Base-by-base conservation (phyloP, 2,113 vertebrate species). In the Hippocampus guttulatus region DNA sequence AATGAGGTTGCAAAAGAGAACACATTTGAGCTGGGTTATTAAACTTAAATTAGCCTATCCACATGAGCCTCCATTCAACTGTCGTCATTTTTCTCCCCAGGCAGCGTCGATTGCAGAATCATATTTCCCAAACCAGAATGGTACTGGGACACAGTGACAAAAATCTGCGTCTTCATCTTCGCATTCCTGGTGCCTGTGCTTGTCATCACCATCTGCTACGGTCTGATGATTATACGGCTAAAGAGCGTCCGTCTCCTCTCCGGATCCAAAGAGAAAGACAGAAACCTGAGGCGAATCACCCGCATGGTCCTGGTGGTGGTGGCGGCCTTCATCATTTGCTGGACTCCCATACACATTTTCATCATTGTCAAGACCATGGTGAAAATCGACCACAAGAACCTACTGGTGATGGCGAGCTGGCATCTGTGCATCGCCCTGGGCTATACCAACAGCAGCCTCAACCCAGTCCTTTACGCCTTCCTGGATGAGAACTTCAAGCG, bases 251-350 rank as follows among this genome's bases (percentile, higher is more conserved):
- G 97, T 3, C 91, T 98, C 70, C 94, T 99, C 58, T 98, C 97
- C 0, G 96, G 97, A 83, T 98, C 96, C 66, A 97, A 95, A 86
- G 96, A 98, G 91, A 98, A 98, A 73, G 96, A 98, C 80, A 93
- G 93, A 67, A 96, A 94, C 80, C 70, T 98, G 80, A 93, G 95
- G 8, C 93, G 96, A 77, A 99, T 99, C 91, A 98, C 97, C 0
- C 94, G 95, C 82, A 98, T 99, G 97, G 97, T 99, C 66, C 93
- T 99, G 83, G 95, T 99, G 82, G 93, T 99, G 16, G 97, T 98
- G 76, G 95, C 95, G 0, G 96, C 94, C 84, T 99, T 99, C 89
- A 95, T 99, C 81, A 81, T 99, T 88, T 98, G 96, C 88, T 98
- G 97, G 97, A 96, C 96, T 0, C 97, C 97, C 78, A 99, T 99